phyloP scores from a whole-genome alignment of 2,888 invertebrate species.

The Acronicta leporina region DNA sequence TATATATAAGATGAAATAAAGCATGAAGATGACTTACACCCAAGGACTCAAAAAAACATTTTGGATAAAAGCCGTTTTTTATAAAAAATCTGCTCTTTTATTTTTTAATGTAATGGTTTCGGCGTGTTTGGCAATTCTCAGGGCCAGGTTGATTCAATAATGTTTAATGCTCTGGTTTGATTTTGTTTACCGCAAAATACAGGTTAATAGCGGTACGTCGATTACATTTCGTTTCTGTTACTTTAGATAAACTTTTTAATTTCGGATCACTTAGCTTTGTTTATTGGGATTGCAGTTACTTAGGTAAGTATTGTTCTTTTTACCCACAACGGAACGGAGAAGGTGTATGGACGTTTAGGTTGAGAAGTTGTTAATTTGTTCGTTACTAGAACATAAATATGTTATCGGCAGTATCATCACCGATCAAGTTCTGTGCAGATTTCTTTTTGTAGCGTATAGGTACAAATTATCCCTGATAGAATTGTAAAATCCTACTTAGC shows the following conservation, averaged over 20 bases:
- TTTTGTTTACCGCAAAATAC: not conserved
- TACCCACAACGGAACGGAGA: too few species aligned
- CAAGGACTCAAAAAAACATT: conserved; percentile 15
- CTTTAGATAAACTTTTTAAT: not conserved
- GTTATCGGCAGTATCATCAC: too few species aligned
- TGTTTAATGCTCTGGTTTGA: conserved; percentile 12
- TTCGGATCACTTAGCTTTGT: not conserved
- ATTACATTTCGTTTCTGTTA: not conserved
- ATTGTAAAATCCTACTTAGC: too few species aligned
- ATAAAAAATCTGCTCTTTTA: conserved; percentile 20
- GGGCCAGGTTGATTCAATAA: conserved; percentile 25
- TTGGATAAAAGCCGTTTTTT: conserved; percentile 24
- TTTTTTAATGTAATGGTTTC: conserved; percentile 24
- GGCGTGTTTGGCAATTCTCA: conserved; percentile 8
- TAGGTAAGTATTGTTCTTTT: not conserved
- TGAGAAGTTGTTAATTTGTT: too few species aligned
- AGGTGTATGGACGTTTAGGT: too few species aligned
- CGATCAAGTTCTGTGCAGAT: too few species aligned
- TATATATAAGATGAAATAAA: conserved; percentile 30
- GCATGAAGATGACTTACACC: conserved; percentile 14
- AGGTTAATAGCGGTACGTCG: not conserved
- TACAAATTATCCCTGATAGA: too few species aligned
- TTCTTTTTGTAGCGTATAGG: too few species aligned
- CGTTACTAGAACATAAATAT: too few species aligned
- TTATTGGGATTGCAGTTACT: not conserved